phyloP scores from a whole-genome alignment of 2,113 vertebrate species.

The Alaudala cheleensis region DNA sequence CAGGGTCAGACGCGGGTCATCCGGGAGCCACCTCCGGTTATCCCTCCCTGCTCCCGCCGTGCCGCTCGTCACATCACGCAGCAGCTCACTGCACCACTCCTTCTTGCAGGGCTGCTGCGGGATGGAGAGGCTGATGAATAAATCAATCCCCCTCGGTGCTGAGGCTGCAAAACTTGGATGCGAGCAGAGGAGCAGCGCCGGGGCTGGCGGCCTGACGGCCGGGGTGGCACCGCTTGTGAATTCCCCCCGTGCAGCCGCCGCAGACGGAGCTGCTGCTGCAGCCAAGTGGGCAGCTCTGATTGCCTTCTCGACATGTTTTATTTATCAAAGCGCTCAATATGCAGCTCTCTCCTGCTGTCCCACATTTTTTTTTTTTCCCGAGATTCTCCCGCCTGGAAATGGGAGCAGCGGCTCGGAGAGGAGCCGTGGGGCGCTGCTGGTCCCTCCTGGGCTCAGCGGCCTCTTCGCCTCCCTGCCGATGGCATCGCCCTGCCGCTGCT shows the following conservation, averaged over 20 bases:
- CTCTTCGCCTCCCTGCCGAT: fast-evolving
- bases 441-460: fast-evolving
- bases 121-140: constrained; percentile 53
- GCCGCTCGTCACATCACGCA: not conserved
- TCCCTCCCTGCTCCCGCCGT: not conserved
- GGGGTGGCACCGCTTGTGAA: not conserved
- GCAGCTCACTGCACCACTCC: constrained; percentile 21
- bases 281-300: constrained; percentile 37
- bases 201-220: not conserved
- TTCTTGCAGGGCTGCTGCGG: constrained; percentile 21
- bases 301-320: constrained; percentile 54
- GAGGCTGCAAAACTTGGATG: constrained; percentile 56
- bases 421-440: not conserved
- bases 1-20: not conserved
- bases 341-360: constrained; percentile 8
- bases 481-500: not conserved
- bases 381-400: constrained; percentile 2
- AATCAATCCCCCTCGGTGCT: constrained; percentile 46
- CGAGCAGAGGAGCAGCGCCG: not conserved
- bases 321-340: constrained; percentile 41
- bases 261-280: constrained; percentile 23
- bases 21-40: not conserved
- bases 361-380: not conserved
- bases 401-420: not conserved
- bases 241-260: not conserved